These are phyloP conservation scores for Pemphredon lugubris DNA, from an alignment of 2,888 invertebrate species.

Conservation along the genomic window DNA sequence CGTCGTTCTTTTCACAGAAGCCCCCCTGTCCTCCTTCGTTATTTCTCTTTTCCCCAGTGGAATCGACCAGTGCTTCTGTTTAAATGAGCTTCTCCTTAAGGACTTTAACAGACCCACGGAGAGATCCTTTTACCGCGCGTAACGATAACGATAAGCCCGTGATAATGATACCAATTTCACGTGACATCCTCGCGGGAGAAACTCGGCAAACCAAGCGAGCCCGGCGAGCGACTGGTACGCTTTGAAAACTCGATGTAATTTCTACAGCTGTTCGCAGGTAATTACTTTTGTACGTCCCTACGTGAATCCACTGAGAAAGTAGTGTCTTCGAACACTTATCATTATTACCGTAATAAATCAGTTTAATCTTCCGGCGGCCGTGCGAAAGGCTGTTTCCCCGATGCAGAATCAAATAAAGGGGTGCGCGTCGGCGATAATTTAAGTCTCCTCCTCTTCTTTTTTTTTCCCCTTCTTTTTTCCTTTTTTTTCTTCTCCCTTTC, in stretches of 20 bases:
- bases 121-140: slow-evolving; percentile 56
- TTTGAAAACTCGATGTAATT: slow-evolving; percentile 55
- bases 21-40: slow-evolving; percentile 1
- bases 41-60: background rate
- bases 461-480: background rate
- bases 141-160: slow-evolving; percentile 66
- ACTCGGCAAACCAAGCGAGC: slow-evolving; percentile 15
- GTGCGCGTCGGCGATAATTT: slow-evolving; percentile 30
- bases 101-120: slow-evolving; percentile 42
- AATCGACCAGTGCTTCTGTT: slow-evolving; percentile 36
- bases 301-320: slow-evolving; percentile 35
- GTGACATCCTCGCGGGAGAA: slow-evolving; percentile 49
- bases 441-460: background rate
- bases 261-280: slow-evolving; percentile 55
- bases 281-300: slow-evolving; percentile 49
- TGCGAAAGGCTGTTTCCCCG: slow-evolving; percentile 26
- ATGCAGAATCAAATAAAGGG: slow-evolving; percentile 26
- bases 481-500: background rate
- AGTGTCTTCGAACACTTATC: slow-evolving; percentile 60
- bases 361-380: slow-evolving; percentile 50
- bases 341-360: slow-evolving; percentile 57
- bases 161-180: slow-evolving; percentile 64
- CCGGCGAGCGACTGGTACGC: slow-evolving; percentile 11
- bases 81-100: slow-evolving; percentile 44
- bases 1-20: background rate